Evolutionary conservation across 2,888 invertebrate genomes (phyloP), one percentile per base, ranked within the genome.

Genomic region (Hoplodrina blanda): DNA sequence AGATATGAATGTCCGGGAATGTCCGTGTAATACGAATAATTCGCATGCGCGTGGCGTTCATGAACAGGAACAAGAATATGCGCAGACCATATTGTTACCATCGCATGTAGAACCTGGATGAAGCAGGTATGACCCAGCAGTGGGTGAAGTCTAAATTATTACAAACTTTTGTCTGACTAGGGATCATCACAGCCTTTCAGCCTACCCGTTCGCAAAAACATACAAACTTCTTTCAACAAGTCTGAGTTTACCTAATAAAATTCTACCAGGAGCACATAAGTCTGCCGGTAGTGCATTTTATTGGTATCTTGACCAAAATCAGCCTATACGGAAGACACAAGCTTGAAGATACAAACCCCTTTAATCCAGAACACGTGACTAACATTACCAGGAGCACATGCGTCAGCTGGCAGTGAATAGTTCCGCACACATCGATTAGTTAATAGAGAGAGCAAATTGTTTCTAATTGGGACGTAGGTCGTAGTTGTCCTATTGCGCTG

Each of bases 401-500:
- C 80, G 69, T 81, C 82, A 82, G 73, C 64, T 73, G 71, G 64
- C 80, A 77, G 80, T 69, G 81, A 88, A 88, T 84, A 84, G 87
- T 87, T 88, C 88, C 87, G 88, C 81, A 76, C 76, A 65, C 80
- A 87, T 88, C 87, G 86, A 88, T 88, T 88, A 84, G 82, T 82
- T 87, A 88, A 87, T 86, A 50, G 73, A 50, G 73, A 53, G 65
- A 62, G 76, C 72, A 80, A 85, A 87, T 88, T 88, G 87, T 63
- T 60, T 60, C 62, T 88, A 85, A 88, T 87, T 87, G 88, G 80
- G 75, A 79, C 83, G 83, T 71, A 71, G 78, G 71, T 84, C 73
- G 84, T 77, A 68, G 76, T 63, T 74, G 75, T 72, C 66, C 75
- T 64, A 75, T 76, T 84, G 75, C 56, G 60, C 57, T 65, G 56